Conservation (phyloP, 92 coral and sea anemone genomes). For the Paragorgia papillata region DNA sequence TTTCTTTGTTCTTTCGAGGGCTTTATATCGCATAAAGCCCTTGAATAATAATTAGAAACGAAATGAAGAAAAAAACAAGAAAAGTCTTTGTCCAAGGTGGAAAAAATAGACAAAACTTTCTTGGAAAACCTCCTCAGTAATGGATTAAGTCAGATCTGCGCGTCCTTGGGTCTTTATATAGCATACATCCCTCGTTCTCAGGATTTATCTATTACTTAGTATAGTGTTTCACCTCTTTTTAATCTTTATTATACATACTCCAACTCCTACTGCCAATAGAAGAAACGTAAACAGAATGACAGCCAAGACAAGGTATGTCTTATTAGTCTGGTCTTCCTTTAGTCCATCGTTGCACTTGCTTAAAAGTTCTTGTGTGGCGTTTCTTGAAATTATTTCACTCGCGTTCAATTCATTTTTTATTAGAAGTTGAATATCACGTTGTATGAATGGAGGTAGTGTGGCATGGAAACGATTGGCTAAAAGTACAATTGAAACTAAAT, state of each 20-base stretch:
- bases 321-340: background rate
- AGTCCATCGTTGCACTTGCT: background rate
- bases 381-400: background rate
- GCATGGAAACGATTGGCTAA: background rate
- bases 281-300: background rate
- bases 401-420: background rate
- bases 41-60: too few relatives aligned
- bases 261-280: background rate
- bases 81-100: too few relatives aligned
- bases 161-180: too few relatives aligned
- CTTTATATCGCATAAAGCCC: too few relatives aligned
- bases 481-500: background rate
- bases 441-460: background rate
- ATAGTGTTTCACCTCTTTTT: constrained; percentile 1
- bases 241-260: background rate
- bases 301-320: background rate
- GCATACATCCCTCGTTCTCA: too few relatives aligned
- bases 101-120: too few relatives aligned
- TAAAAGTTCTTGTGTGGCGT: background rate
- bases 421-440: background rate
- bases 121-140: too few relatives aligned
- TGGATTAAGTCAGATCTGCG: too few relatives aligned
- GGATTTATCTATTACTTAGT: too few relatives aligned
- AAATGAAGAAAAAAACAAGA: too few relatives aligned
- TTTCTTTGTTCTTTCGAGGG: too few relatives aligned